These are phyloP conservation scores for Caenorhabditis afra DNA, from an alignment of 2,888 invertebrate species.

Conservation along the genomic window DNA sequence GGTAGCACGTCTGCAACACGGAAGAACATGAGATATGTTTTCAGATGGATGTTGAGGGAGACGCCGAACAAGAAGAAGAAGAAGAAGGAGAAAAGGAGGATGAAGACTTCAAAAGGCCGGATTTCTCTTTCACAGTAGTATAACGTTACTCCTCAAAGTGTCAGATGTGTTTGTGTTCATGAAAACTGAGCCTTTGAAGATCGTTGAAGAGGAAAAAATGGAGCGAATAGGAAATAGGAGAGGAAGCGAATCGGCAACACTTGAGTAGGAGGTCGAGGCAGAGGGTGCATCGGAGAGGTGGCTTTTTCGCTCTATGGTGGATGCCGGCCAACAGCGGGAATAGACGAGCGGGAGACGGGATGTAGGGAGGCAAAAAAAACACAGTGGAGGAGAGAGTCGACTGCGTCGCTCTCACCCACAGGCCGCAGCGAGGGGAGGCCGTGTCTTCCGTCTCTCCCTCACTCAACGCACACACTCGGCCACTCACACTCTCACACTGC, in stretches of 20 bases:
- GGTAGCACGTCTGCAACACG: conserved; percentile 4
- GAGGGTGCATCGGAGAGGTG: conserved; percentile 25
- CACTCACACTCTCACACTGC: conserved; percentile 22
- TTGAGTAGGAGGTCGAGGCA: conserved; percentile 23
- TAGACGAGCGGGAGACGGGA: conserved; percentile 13
- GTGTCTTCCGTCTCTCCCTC: not conserved
- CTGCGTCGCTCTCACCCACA: conserved; percentile 37
- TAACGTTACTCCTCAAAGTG: not conserved
- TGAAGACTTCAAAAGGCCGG: not conserved
- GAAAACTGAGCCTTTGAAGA: conserved; percentile 13
- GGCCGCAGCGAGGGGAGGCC: not conserved
- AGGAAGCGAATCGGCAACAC: conserved; percentile 40
- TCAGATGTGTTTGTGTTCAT: conserved; percentile 15
- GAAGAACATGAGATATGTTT: too few species aligned
- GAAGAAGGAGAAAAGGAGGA: not conserved
- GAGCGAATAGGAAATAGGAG: conserved; percentile 37
- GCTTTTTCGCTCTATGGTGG: conserved; percentile 51
- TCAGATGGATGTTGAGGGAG: too few species aligned
- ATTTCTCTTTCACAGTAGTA: too few species aligned
- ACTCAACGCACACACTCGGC: conserved; percentile 11
- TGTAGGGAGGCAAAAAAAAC: conserved; percentile 6
- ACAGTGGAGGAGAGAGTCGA: conserved; percentile 12
- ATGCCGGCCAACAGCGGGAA: conserved; percentile 1
- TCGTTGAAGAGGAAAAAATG: conserved; percentile 1
- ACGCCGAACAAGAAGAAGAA: too few species aligned